Evolutionary conservation across 2,888 invertebrate genomes (phyloP).

Genomic region (Antheraea yamamai): DNA sequence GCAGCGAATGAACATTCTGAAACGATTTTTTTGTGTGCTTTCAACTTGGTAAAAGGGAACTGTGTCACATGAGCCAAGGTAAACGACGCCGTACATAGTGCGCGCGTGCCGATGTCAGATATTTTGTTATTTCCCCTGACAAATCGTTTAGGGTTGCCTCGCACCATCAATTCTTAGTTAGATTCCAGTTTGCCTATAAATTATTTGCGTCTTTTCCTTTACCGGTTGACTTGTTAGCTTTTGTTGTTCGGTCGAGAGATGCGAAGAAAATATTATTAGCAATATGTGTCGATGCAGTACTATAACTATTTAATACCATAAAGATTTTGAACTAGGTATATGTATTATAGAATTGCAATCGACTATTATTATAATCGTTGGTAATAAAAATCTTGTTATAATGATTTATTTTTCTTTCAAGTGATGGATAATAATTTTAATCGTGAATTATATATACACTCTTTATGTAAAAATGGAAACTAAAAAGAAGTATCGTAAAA

Average conservation of each 20-base stretch:
- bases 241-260: not conserved
- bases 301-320: not conserved
- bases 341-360: not conserved
- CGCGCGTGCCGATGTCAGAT: constrained; percentile 16
- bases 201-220: not conserved
- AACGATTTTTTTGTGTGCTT: not conserved
- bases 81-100: constrained; percentile 21
- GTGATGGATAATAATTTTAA: not conserved
- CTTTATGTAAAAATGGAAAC: not conserved
- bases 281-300: not conserved
- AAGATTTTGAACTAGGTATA: not conserved
- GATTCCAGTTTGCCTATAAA: constrained; percentile 6
- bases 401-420: not conserved
- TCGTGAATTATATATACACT: too few relatives aligned
- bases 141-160: constrained; percentile 18
- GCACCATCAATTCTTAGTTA: constrained; percentile 11
- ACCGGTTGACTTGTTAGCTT: not conserved
- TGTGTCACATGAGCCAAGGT: constrained; percentile 22
- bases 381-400: not conserved
- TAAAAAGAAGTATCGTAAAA: too few relatives aligned
- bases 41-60: constrained; percentile 15
- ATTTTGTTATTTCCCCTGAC: constrained; percentile 18
- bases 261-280: not conserved
- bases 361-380: not conserved
- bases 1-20: constrained; percentile 2